phyloP scores from a whole-genome alignment of 64 coral and sea anemone genomes.

The Porites lutea region DNA sequence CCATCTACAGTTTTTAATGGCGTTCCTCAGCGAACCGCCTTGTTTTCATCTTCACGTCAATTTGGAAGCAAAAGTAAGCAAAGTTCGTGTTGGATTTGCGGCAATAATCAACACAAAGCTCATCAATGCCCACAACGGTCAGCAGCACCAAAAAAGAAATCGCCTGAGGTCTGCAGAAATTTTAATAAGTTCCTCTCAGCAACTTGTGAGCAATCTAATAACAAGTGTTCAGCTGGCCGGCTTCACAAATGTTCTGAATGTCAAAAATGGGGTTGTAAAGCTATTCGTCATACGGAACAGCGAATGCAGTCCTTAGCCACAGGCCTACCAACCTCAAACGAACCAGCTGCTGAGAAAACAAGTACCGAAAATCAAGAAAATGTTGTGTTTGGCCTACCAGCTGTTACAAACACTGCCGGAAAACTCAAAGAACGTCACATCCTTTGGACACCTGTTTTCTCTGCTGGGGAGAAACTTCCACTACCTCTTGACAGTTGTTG shows the following conservation, averaged over 20 bases:
- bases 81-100: conserved; percentile 34
- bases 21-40: neutral
- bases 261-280: too few species aligned
- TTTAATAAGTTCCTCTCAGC: too few species aligned
- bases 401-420: too few species aligned
- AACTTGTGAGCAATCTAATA: too few species aligned
- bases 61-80: neutral
- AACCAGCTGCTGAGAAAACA: too few species aligned
- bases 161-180: neutral
- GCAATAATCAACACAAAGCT: neutral
- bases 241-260: too few species aligned
- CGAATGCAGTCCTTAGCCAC: too few species aligned
- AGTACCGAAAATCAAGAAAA: too few species aligned
- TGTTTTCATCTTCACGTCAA: neutral
- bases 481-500: conserved; percentile 42
- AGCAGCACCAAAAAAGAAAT: neutral
- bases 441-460: conserved; percentile 39
- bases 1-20: neutral
- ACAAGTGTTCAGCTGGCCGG: too few species aligned
- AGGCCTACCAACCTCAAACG: too few species aligned
- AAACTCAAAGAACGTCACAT: conserved; percentile 34
- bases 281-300: too few species aligned
- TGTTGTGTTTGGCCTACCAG: too few species aligned
- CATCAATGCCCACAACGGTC: neutral
- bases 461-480: conserved; percentile 40